Evolutionary conservation across 2,113 vertebrate species (phyloP), one percentile per base, ranked within the genome.

Genomic region (Lutjanus erythropterus): DNA sequence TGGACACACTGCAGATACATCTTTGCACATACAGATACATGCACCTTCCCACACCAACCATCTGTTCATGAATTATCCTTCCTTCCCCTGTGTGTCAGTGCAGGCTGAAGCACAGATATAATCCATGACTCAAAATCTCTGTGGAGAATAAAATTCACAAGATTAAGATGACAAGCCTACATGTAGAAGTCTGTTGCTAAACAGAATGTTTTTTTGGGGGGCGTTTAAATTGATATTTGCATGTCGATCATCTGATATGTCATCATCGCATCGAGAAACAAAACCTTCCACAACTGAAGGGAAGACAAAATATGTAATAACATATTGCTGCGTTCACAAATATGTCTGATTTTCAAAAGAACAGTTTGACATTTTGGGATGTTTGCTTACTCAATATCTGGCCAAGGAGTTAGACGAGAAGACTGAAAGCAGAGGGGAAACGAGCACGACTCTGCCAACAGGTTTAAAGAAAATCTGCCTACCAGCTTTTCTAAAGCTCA

Each of bases 31-130:
- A 11, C 37, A 27, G 49, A 61, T 10, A 60, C 61, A 59, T 25
- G 47, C 61, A 66, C 59, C 46, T 33, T 67, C 86, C 73, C 50
- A 85, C 87, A 67, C 60, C 10, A n/a, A 14, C 78, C 88, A 91
- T 83, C 86, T 87, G 85, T 33, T 70, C 44, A 37, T 35, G 61
- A 60, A 62, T 68, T 74, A 52, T 85, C 61, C 27, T 46, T 55
- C 21, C 16, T n/a, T 46, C 49, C 46, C 41, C 8, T 46, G 37
- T 67, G 41, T 78, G 62, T 59, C 12, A 9, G 19, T n/a, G 33
- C 52, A 53, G 68, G 27, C 39, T 50, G 47, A 75, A 23, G 44
- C 52, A 29, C 49, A 29, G n/a, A 55, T 82, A 55, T 66, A 72
- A 83, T 83, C 19, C 41, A 52, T 64, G 59, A 35, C 49, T 55